Evolutionary conservation across 2,888 invertebrate species (phyloP), one percentile per base, ranked within the genome.

Genomic region (Hyppa rectilinea): DNA sequence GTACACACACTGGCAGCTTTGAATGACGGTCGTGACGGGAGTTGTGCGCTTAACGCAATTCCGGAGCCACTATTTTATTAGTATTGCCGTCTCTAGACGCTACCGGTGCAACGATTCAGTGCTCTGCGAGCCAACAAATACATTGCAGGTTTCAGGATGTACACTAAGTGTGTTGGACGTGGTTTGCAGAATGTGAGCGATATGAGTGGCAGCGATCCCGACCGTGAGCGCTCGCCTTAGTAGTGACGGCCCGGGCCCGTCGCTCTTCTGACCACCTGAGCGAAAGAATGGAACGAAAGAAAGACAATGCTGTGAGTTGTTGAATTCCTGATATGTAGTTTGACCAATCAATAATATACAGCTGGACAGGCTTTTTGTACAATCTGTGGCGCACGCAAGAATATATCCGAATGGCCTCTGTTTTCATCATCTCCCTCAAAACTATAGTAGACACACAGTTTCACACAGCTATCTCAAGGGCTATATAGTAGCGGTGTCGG

Each of bases 141-240:
- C n/a, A 36, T 63, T 47, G 23, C 20, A 26, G 9, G 31, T 10
- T 38, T n/a, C 14, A n/a, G 6, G 2, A 26, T 23, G 43, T 52
- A 34, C 38, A 23, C 14, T 59, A 31, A 53, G 61, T 17, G 38
- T 31, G 38, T 52, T 45, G 47, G 43, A 38, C 23, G 49, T 68
- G 68, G 49, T 76, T 64, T 52, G 40, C 75, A 75, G 75, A 75
- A 58, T 62, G 77, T 62, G 56, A 69, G 61, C 56, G 52, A 61
- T 20, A 29, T 52, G 77, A 69, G 61, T 12, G 56, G 61, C 56
- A 29, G 34, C 56, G 49, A 31, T 6, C 36, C 20, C 20, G 50
- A 40, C 36, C n/a, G 5, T 23, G 52, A 38, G 31, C 50, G 14
- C 26, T 17, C 52, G n/a, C 55, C 50, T 47, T 62, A 4, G 12